These are phyloP conservation scores for Sorex maritimensis DNA, from an alignment of 2,797 vertebrate species.

Conservation along the genomic window DNA sequence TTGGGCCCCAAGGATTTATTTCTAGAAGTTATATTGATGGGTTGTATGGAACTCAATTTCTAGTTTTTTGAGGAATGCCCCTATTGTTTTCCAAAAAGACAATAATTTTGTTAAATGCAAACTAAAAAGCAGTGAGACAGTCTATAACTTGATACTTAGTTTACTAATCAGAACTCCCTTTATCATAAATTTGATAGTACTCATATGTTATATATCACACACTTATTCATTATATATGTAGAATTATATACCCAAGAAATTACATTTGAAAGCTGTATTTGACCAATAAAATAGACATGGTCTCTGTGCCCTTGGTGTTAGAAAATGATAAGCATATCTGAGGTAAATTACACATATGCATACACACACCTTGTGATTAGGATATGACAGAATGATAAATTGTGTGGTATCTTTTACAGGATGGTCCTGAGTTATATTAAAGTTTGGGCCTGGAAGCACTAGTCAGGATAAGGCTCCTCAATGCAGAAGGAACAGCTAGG, in stretches of 20 bases:
- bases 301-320: background rate
- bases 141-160: conserved; percentile 9
- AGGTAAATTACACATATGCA: background rate
- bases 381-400: background rate
- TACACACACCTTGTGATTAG: background rate
- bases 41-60: no score
- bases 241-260: background rate
- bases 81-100: no score
- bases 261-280: background rate
- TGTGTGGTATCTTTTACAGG: background rate
- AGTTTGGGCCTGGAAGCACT: background rate
- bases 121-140: background rate
- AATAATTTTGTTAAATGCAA: conserved; percentile 19
- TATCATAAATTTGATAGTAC: background rate
- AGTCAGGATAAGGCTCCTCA: background rate
- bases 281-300: background rate
- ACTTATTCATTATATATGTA: conserved; percentile 36
- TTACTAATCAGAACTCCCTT: background rate
- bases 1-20: no score
- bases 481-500: background rate
- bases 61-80: no score
- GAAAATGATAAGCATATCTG: background rate
- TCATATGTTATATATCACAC: background rate
- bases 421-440: background rate
- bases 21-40: no score